Conservation (phyloP, 2,113 vertebrate genomes). For the Mionectes macconnelli region DNA sequence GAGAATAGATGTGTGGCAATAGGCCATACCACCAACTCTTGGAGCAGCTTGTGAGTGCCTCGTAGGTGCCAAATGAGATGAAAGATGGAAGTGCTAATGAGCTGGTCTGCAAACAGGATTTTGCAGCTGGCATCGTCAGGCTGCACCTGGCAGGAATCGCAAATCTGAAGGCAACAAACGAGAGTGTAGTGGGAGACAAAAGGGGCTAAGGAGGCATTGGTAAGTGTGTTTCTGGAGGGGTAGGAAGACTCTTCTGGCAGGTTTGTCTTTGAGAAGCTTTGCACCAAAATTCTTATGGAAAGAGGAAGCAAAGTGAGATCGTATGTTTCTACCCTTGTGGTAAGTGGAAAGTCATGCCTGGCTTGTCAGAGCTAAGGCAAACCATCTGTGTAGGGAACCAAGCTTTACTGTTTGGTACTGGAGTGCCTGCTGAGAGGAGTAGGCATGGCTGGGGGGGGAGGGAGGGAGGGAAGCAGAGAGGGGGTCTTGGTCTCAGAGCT, state of each 20-base stretch:
- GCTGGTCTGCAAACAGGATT: background rate
- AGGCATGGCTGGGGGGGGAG: background rate
- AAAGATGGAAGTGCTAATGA: background rate
- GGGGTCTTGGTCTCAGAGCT: accelerated
- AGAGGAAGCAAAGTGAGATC: background rate
- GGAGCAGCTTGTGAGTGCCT: background rate
- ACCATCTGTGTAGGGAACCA: background rate
- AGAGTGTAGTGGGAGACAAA: background rate
- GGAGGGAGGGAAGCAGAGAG: background rate
- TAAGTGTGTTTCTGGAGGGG: background rate
- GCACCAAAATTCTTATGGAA: background rate
- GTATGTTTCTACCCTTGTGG: background rate
- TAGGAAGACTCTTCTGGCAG: background rate
- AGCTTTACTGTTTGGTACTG: background rate
- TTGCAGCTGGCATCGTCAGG: background rate
- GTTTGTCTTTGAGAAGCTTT: background rate
- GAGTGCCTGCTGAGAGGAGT: background rate
- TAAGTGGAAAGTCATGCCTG: background rate
- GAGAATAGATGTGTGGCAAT: background rate
- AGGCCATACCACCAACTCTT: background rate
- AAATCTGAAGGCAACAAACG: background rate
- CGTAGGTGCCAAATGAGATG: background rate
- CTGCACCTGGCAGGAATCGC: background rate
- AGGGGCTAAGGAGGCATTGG: background rate
- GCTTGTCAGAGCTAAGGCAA: background rate